A percentile compares a stretch with the other conserved stretches of the same genome.
Evolutionary conservation across 2,888 invertebrate species (phyloP).

Genomic region (Cheilosia variabilis): DNA sequence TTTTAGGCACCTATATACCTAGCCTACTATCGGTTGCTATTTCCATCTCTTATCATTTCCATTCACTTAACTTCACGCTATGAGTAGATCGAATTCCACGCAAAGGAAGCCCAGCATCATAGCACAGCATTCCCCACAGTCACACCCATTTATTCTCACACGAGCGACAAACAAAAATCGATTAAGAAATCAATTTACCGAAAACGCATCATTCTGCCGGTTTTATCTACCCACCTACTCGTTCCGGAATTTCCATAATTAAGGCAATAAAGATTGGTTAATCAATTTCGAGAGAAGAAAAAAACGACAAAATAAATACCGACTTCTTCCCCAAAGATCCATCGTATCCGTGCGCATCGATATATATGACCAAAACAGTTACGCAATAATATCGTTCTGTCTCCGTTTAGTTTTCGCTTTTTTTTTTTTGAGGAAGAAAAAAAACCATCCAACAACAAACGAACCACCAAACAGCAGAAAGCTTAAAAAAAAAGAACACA

Average conservation of each 20-base stretch:
- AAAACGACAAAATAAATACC: conserved; percentile 57
- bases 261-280: conserved; percentile 68
- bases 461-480: conserved; percentile 45
- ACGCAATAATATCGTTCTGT: conserved; percentile 67
- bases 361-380: conserved; percentile 65
- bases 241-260: conserved; percentile 54
- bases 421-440: not conserved
- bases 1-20: too few species aligned
- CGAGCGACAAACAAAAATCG: conserved; percentile 18
- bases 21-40: too few species aligned
- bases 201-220: conserved; percentile 23
- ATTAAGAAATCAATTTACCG: conserved; percentile 53
- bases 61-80: too few species aligned
- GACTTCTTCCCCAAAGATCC: conserved; percentile 52
- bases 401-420: conserved; percentile 30
- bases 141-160: too few species aligned
- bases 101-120: too few species aligned
- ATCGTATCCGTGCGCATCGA: conserved; percentile 65
- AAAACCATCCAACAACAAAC: conserved; percentile 56
- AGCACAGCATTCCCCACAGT: not conserved
- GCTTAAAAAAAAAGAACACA: conserved; percentile 44
- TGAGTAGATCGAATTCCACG: too few species aligned
- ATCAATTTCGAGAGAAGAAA: conserved; percentile 61
- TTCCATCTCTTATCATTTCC: too few species aligned
- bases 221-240: conserved; percentile 30